Base-by-base conservation (phyloP, 1,140 invertebrate genomes). In the Drosophila baimaii region DNA sequence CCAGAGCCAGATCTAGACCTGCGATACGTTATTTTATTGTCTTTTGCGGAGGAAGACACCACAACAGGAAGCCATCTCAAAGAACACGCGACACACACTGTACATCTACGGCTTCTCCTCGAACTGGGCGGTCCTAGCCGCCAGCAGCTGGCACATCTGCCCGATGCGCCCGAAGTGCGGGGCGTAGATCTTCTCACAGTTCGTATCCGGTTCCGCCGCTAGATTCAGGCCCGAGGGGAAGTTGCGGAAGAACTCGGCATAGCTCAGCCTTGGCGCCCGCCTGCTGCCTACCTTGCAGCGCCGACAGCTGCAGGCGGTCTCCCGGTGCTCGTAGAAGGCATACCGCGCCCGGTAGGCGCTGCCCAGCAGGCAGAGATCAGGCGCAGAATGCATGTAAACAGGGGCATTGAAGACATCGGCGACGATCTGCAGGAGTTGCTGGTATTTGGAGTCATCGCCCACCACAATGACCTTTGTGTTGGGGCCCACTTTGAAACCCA, bases 341-440 rank as follows among this genome's bases (percentile, higher is more conserved):
- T 96, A 94, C 90, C 96, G 96, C 0, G 97, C 97, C 62, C 96
- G 94, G 78, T 96, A 96, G 0, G 97, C 97, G 6, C 95, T 95
- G 1, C 98, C 98, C 29, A 98, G 91, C 58, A 96, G 93, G 0
- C 96, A 96, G 0, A 97, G 97, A 93, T 98, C 96, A 0, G 94
- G 92, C 25, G 94, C 93, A 63, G 96, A 94, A 92, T 96, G 23
- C 47, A 17, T 17, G 90, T 97, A 98, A 4, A 99, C 98, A 1
- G 97, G 95, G 3, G 95, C 93, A 92, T 98, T 97, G 88, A 99
- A 99, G 2, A 98, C 95, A 92, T 99, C 97, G 1, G 97, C 93
- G 25, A 98, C 93, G 25, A 99, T 96, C 94, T 98, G 97, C 13
- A 98, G 91, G 63, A 98, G 94, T 0, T 94, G 91, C 83, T 93